Evolutionary conservation across 2,888 invertebrate species (phyloP), one percentile per base, ranked within the genome.

Genomic region (Orchesella flavescens): DNA sequence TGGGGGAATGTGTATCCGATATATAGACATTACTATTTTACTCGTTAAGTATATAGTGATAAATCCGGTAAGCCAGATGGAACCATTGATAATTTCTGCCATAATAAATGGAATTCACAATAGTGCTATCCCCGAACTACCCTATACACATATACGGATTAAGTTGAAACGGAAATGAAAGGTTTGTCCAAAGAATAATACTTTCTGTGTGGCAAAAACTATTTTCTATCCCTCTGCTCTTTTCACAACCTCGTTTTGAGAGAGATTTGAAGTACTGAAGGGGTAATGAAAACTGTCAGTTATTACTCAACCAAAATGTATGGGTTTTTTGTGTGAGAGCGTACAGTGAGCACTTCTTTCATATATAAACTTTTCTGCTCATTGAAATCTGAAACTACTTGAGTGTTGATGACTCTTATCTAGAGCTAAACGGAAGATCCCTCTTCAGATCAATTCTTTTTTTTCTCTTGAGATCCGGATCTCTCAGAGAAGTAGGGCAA

Each of bases 271-370:
- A 82, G 75, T 61, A 75, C 69, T 71, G 44, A 65, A 82, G 82
- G 69, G 82, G 71, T 82, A 82, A 82, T 82, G 82, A 82, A 75
- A 82, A 82, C 82, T 82, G 82, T 82, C 82, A 82, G 82, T 82
- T 82, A 82, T 82, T 75, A 71, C 82, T 75, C 75, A 79, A 72
- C 19, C 61, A 49, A 79, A 79, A 63, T 77, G 69, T 77, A 77
- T 69, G 34, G 66, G 34, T 34, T n/a, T n/a, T n/a, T 76, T 76
- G 68, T 19, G 53, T 24, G 69, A 43, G 49, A 23, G n/a, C 23
- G 69, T 19, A 23, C 46, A 68, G 68, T 57, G 43, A 4, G 66
- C 53, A 53, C 53, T 53, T 46, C 13, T 46, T 46, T 46, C 13
- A n/a, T n/a, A 34, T 34, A 4, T 7, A 2, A 34, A 34, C 34